A percentile compares a stretch with the other conserved stretches of the same genome.
Conservation (phyloP, 1,140 invertebrate species). For the Yoshiicerus persimilis region DNA sequence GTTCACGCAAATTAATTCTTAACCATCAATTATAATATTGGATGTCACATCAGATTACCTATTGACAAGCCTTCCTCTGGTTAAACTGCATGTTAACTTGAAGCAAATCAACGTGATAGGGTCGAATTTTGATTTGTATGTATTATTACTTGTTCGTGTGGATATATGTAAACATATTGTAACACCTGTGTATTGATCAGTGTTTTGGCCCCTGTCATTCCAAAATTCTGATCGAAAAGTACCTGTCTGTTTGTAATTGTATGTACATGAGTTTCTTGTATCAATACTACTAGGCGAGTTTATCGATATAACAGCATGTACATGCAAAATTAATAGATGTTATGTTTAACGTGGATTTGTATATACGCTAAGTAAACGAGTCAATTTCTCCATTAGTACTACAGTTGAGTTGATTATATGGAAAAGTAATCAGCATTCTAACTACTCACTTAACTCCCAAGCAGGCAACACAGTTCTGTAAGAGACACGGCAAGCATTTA, state of each 20-base stretch:
- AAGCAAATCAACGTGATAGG: neutral
- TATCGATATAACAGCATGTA: neutral
- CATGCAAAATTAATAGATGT: neutral
- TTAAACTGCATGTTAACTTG: neutral
- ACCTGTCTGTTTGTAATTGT: neutral
- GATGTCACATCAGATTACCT: slow-evolving; percentile 29
- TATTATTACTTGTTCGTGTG: neutral
- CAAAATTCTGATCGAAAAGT: neutral
- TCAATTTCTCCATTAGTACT: slow-evolving; percentile 3
- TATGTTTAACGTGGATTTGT: neutral
- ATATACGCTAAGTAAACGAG: neutral
- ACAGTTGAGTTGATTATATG: neutral
- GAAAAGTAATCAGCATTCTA: slow-evolving; percentile 17
- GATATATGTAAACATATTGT: neutral
- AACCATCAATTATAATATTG: slow-evolving; percentile 38
- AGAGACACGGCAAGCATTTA: neutral
- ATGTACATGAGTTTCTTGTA: neutral
- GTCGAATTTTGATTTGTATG: neutral
- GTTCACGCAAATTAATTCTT: slow-evolving; percentile 39
- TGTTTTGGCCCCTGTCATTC: neutral
- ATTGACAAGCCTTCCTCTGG: slow-evolving; percentile 3
- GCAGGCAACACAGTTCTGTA: neutral
- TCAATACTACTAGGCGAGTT: neutral
- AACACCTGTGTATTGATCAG: neutral
- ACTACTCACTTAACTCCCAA: slow-evolving; percentile 13